These are phyloP conservation scores for Amblyopsis rosae DNA, from an alignment of 2,113 vertebrate genomes.

Conservation along the genomic window DNA sequence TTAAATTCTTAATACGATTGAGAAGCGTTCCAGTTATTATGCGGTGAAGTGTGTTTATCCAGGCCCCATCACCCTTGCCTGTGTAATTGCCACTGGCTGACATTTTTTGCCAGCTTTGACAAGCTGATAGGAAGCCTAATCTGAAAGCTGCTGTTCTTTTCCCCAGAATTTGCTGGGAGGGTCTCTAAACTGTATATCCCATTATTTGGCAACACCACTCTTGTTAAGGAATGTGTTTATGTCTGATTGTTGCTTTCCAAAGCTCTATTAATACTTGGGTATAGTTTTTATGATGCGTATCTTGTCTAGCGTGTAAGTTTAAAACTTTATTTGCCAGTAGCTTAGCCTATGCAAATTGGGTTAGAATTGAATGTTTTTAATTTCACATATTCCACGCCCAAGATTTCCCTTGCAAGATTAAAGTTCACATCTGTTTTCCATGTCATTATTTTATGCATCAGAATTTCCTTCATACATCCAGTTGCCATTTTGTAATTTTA, in stretches of 20 bases:
- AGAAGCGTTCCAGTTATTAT: background rate
- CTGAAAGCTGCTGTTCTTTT: background rate
- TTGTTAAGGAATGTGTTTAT: constrained; percentile 55
- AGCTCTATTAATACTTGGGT: constrained; percentile 73
- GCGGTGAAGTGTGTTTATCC: background rate
- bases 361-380: no score
- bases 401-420: no score
- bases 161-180: background rate
- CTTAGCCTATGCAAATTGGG: no score
- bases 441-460: no score
- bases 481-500: constrained; percentile 36
- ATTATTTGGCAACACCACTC: constrained; percentile 29
- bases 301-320: background rate
- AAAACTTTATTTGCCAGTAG: no score
- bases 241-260: constrained; percentile 59
- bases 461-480: constrained; percentile 17
- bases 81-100: background rate
- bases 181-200: background rate
- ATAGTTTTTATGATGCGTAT: constrained; percentile 44
- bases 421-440: no score
- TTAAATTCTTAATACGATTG: background rate
- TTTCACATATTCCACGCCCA: no score
- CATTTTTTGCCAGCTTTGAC: background rate
- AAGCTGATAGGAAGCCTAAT: background rate
- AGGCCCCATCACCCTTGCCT: background rate